A percentile compares a stretch with the other conserved stretches of the same genome.
Evolutionary conservation across 1,140 invertebrate species (phyloP).

Genomic region (Aphelinus atriplicis): DNA sequence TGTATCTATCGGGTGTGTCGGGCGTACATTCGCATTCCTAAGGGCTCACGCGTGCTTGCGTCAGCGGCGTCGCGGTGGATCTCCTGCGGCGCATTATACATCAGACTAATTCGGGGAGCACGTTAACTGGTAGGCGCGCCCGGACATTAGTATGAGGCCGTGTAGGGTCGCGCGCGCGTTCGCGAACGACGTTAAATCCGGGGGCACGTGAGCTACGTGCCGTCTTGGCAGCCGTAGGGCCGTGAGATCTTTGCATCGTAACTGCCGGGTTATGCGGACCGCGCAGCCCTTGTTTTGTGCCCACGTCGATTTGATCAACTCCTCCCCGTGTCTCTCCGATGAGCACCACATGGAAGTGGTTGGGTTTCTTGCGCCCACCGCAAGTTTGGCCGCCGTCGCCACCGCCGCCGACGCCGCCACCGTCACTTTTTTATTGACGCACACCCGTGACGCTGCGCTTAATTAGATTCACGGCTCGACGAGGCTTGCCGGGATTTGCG

Average conservation of each 20-base stretch:
- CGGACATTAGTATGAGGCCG: background rate
- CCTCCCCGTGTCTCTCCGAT: background rate
- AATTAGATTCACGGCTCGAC: conserved; percentile 5
- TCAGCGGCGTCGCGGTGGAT: background rate
- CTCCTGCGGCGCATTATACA: background rate
- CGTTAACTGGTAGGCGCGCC: conserved; percentile 9
- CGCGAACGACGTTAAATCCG: conserved; percentile 7
- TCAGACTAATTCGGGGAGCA: conserved; percentile 8
- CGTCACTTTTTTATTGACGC: too few relatives aligned
- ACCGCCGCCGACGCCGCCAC: too few relatives aligned
- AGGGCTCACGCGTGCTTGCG: too few relatives aligned
- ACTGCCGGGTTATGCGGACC: conserved; percentile 19
- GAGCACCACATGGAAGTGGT: background rate
- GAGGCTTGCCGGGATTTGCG: conserved; percentile 3
- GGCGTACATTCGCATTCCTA: too few relatives aligned
- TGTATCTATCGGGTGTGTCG: too few relatives aligned
- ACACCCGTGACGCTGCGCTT: background rate
- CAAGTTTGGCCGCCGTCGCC: too few relatives aligned
- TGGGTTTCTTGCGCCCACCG: background rate
- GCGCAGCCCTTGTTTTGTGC: background rate
- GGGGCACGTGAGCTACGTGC: conserved; percentile 6
- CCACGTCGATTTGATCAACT: conserved; percentile 12
- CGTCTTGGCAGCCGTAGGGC: too few relatives aligned
- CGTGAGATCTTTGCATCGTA: conserved; percentile 19
- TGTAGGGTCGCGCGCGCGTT: background rate